Percentiles rank a stretch among this genome's conserved stretches.
phyloP scores from a whole-genome alignment of 2,888 invertebrate genomes.

The Dryocosmus kuriphilus region DNA sequence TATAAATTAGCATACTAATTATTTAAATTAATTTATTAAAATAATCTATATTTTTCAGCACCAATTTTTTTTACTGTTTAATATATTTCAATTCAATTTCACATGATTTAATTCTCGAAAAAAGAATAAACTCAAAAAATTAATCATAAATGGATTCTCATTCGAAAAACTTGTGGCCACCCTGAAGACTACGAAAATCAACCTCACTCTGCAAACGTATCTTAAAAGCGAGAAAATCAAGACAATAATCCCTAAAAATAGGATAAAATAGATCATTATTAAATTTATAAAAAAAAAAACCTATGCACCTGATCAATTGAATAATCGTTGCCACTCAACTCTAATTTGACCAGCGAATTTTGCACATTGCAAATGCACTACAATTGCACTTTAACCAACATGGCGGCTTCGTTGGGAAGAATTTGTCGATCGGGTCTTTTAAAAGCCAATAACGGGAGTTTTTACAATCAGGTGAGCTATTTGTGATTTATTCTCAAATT shows the following conservation, averaged over 20 bases:
- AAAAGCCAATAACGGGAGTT: constrained; percentile 84
- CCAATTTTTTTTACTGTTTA: too few relatives aligned
- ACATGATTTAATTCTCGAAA: too few relatives aligned
- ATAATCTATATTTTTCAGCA: too few relatives aligned
- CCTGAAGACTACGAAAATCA: background rate
- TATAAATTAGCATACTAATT: too few relatives aligned
- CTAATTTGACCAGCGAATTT: constrained; percentile 35
- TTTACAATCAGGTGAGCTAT: constrained; percentile 85
- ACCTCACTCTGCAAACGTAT: background rate
- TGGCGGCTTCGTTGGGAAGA: constrained; percentile 93
- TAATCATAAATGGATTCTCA: background rate
- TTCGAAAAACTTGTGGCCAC: background rate
- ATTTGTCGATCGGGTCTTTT: constrained; percentile 89
- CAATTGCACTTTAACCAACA: constrained; percentile 81
- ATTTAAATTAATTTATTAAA: too few relatives aligned
- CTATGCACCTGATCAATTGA: background rate
- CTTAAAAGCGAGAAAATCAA: background rate
- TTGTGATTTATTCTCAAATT: constrained; percentile 52
- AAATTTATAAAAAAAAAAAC: background rate
- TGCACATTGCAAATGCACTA: constrained; percentile 46
- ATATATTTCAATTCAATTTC: too few relatives aligned
- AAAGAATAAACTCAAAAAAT: background rate
- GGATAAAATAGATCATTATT: background rate
- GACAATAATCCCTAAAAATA: background rate
- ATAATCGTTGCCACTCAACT: background rate